Conservation (phyloP, 1,140 invertebrate genomes). For the Meloidogyne exigua region DNA sequence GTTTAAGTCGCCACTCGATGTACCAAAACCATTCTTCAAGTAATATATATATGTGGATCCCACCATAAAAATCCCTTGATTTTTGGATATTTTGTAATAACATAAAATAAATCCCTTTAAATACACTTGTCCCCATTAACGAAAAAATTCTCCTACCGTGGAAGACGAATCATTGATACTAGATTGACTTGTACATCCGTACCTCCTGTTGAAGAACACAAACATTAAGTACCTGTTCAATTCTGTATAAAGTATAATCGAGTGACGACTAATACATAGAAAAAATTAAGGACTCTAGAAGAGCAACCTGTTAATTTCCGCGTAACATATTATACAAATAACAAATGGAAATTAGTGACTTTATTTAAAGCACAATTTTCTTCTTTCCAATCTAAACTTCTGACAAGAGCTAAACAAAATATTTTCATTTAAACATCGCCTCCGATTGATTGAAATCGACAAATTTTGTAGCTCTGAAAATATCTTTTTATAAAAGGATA, state of each 20-base stretch:
- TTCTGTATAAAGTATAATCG: not conserved
- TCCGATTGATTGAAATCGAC: not conserved
- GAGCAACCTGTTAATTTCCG: not conserved
- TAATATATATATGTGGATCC: no score
- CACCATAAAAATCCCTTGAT: no score
- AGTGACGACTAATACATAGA: not conserved
- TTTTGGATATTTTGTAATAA: no score
- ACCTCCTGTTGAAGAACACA: no score
- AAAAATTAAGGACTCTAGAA: not conserved
- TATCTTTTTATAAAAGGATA: not conserved
- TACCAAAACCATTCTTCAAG: not conserved
- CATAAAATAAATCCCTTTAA: no score
- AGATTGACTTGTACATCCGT: no score
- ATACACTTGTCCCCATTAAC: no score
- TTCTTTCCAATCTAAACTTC: not conserved
- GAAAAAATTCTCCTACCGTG: no score
- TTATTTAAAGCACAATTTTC: constrained; percentile 2
- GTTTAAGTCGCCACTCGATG: not conserved
- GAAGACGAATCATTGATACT: no score
- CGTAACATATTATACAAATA: constrained; percentile 3
- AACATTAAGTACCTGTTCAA: no score
- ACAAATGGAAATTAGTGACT: constrained; percentile 2
- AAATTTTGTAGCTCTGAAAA: not conserved
- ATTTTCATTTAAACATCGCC: not conserved
- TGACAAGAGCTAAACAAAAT: not conserved